These are phyloP conservation scores for Callaeas wilsoni DNA, from an alignment of 2,113 vertebrate species.

Conservation along the genomic window DNA sequence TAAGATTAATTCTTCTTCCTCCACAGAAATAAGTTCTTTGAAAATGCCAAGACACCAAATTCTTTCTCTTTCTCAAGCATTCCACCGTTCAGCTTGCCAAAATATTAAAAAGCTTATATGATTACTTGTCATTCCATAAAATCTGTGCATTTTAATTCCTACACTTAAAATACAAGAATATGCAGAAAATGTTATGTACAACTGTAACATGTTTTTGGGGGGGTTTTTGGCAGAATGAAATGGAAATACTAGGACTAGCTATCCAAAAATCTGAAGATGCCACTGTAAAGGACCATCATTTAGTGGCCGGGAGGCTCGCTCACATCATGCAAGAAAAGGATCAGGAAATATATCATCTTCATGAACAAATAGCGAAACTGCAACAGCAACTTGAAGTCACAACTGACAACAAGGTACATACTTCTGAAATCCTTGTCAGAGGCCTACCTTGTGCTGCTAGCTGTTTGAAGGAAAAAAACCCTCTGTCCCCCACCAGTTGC, in stretches of 20 bases:
- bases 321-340: constrained; percentile 89
- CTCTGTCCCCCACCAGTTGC: background rate
- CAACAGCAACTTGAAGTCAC: constrained; percentile 80
- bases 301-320: constrained; percentile 80
- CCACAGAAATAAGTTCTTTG: background rate
- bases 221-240: constrained; percentile 68
- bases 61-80: background rate
- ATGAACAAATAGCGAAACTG: constrained; percentile 84
- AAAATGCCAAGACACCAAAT: background rate
- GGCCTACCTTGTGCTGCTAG: background rate
- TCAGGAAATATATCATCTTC: constrained; percentile 83
- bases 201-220: background rate
- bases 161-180: background rate
- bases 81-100: background rate
- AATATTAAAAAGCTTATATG: background rate
- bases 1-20: background rate
- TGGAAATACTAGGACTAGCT: constrained; percentile 66
- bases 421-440: background rate
- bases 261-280: constrained; percentile 56
- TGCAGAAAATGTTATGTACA: background rate
- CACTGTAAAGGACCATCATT: constrained; percentile 69
- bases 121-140: background rate
- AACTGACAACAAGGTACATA: constrained; percentile 84
- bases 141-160: background rate
- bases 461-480: background rate